Evolutionary conservation across 2,797 vertebrate genomes (phyloP).

Genomic region (Poliocrania exsul): DNA sequence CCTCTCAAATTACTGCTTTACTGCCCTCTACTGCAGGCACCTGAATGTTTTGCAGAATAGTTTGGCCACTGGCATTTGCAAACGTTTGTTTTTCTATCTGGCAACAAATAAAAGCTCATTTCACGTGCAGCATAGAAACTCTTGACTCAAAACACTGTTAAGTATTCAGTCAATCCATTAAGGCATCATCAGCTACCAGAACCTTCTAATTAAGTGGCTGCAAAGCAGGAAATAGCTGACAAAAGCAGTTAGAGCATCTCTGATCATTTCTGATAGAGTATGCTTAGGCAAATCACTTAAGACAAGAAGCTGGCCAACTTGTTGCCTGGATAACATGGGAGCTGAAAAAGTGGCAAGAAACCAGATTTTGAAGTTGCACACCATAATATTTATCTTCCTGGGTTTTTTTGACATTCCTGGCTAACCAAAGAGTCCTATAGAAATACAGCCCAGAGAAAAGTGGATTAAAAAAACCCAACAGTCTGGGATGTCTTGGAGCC

Average conservation of each 20-base stretch:
- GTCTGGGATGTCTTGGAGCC: background rate
- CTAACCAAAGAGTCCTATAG: background rate
- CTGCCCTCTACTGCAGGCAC: background rate
- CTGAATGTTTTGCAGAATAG: background rate
- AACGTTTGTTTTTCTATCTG: background rate
- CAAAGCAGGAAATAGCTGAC: background rate
- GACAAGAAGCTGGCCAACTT: background rate
- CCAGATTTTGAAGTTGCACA: background rate
- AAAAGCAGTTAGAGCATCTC: background rate
- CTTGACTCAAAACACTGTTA: background rate
- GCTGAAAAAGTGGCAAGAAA: background rate
- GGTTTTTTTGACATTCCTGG: background rate
- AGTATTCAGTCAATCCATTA: background rate
- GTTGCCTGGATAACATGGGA: background rate
- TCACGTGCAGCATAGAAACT: background rate
- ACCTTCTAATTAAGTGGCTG: conserved; percentile 32
- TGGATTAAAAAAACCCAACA: background rate
- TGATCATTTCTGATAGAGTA: background rate
- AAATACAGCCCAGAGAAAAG: background rate
- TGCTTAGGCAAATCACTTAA: background rate
- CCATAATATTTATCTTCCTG: background rate
- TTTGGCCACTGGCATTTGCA: background rate
- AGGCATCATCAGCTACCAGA: background rate
- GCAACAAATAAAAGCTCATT: background rate
- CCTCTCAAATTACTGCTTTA: background rate